phyloP scores from a whole-genome alignment of 2,113 vertebrate species.

The Pyxicephalus adspersus region DNA sequence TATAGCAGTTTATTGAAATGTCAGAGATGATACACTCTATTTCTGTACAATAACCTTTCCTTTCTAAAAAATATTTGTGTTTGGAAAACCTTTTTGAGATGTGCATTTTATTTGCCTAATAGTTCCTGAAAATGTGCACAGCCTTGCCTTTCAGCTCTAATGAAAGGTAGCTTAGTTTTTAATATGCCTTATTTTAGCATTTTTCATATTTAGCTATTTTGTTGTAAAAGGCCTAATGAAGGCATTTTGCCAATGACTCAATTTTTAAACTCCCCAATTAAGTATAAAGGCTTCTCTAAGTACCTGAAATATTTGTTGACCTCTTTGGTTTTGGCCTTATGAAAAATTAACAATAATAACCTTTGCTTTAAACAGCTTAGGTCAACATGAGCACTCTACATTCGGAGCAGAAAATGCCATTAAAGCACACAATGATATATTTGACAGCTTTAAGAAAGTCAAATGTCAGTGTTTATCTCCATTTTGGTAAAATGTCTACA shows the following conservation, averaged over 20 bases:
- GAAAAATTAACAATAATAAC: slow-evolving; percentile 27
- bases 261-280: slow-evolving; percentile 22
- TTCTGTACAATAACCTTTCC: slow-evolving; percentile 35
- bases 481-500: background rate
- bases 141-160: slow-evolving; percentile 27
- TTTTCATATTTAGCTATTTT: slow-evolving; percentile 28
- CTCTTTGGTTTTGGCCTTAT: slow-evolving; percentile 16
- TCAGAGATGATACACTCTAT: background rate
- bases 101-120: slow-evolving; percentile 40
- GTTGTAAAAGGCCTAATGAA: slow-evolving; percentile 21
- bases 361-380: slow-evolving; percentile 20
- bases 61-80: slow-evolving; percentile 15
- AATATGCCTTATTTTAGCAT: slow-evolving; percentile 20
- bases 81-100: slow-evolving; percentile 4
- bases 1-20: background rate
- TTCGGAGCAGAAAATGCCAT: slow-evolving; percentile 4
- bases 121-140: slow-evolving; percentile 5
- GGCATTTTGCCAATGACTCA: background rate
- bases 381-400: slow-evolving; percentile 1
- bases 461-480: slow-evolving; percentile 24
- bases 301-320: slow-evolving; percentile 18
- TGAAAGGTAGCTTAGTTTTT: slow-evolving; percentile 18
- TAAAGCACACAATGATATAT: slow-evolving; percentile 19
- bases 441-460: slow-evolving; percentile 23
- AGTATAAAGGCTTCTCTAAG: slow-evolving; percentile 8